Conservation (phyloP, 2,888 invertebrate species). For the Spodoptera exigua region DNA sequence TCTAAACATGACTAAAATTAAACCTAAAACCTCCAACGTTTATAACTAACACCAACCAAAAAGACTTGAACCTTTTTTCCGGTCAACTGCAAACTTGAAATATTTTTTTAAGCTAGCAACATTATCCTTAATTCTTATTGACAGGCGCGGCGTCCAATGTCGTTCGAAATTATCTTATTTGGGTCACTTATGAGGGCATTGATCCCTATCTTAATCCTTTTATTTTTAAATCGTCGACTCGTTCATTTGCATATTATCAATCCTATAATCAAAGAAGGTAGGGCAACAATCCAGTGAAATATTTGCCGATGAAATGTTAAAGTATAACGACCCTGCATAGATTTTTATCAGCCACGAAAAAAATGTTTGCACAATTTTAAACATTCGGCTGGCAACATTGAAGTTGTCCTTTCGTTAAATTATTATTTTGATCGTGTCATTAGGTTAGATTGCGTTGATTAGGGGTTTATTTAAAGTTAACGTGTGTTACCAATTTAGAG, state of each 20-base stretch:
- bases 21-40: conserved; percentile 56
- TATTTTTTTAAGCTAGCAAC: conserved; percentile 75
- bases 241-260: conserved; percentile 86
- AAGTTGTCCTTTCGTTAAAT: conserved; percentile 30
- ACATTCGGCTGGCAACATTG: conserved; percentile 45
- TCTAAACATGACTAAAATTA: conserved; percentile 32
- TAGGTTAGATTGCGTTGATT: conserved; percentile 38
- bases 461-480: conserved; percentile 23
- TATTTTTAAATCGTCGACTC: conserved; percentile 81
- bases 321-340: conserved; percentile 72
- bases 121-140: conserved; percentile 85
- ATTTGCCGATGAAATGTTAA: conserved; percentile 82
- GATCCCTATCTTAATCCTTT: conserved; percentile 80
- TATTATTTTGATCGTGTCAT: conserved; percentile 38
- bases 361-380: conserved; percentile 59
- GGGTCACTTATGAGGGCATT: conserved; percentile 84
- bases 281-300: conserved; percentile 82
- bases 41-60: conserved; percentile 40
- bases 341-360: conserved; percentile 62
- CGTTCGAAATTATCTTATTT: conserved; percentile 84
- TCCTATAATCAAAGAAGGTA: conserved; percentile 81
- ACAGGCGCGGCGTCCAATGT: conserved; percentile 76
- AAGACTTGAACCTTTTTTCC: conserved; percentile 36
- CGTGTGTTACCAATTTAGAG: conserved; percentile 12
- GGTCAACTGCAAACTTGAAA: conserved; percentile 56